These are phyloP conservation scores for Eudemis profundana DNA, from an alignment of 2,888 invertebrate species.

Conservation along the genomic window DNA sequence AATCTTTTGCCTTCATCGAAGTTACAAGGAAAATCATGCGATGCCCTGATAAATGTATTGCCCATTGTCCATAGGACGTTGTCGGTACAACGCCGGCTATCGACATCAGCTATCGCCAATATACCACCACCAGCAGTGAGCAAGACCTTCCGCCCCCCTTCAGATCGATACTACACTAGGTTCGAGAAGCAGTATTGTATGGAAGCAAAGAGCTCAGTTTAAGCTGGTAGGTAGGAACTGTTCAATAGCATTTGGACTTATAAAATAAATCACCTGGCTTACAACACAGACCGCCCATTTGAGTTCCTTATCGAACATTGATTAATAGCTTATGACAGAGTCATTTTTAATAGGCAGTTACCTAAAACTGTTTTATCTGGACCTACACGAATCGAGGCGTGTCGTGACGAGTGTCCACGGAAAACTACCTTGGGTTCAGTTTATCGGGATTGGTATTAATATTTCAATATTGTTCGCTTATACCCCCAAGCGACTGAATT, in stretches of 20 bases:
- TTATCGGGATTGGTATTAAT: background rate
- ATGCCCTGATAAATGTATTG: constrained; percentile 64
- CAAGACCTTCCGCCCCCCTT: constrained; percentile 50
- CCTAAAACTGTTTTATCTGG: constrained; percentile 63
- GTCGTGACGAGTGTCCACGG: constrained; percentile 15
- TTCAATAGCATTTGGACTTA: constrained; percentile 64
- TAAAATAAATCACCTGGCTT: constrained; percentile 75
- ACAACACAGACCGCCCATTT: constrained; percentile 77
- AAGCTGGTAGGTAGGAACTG: constrained; percentile 55
- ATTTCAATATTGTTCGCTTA: background rate
- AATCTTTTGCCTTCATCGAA: constrained; percentile 41
- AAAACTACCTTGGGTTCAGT: constrained; percentile 3
- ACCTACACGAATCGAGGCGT: constrained; percentile 51
- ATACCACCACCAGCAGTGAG: constrained; percentile 55
- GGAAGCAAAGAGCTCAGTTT: constrained; percentile 46
- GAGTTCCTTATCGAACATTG: constrained; percentile 78
- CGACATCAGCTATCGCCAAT: constrained; percentile 69
- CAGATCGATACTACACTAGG: constrained; percentile 20
- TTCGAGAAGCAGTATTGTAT: constrained; percentile 13
- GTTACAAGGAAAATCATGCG: constrained; percentile 52
- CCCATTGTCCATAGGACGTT: constrained; percentile 66
- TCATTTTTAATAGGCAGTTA: constrained; percentile 72
- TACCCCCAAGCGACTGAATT: background rate
- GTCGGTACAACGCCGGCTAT: constrained; percentile 66
- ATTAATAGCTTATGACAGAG: constrained; percentile 77